Evolutionary conservation across 2,797 vertebrate species (phyloP).

Genomic region (Hephaestus fuliginosus): DNA sequence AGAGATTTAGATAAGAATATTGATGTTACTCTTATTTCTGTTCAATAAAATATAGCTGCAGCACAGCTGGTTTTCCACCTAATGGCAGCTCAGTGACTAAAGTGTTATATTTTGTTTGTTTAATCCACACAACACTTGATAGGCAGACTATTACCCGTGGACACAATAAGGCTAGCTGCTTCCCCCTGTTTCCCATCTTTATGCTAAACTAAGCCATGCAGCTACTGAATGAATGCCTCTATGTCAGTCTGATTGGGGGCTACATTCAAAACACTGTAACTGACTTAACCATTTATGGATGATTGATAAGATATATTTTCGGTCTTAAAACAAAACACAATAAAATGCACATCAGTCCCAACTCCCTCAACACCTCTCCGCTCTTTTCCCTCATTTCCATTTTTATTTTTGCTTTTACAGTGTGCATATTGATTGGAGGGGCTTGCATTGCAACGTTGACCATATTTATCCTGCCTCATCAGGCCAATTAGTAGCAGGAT

Average conservation of each 20-base stretch:
- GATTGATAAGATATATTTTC: constrained; percentile 6
- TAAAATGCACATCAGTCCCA: background rate
- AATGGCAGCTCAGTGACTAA: background rate
- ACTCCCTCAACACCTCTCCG: background rate
- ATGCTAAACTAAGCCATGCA: background rate
- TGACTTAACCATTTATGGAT: constrained; percentile 8
- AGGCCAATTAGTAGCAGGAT: constrained; percentile 80
- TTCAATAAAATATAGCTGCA: too few relatives aligned
- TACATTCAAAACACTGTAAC: background rate
- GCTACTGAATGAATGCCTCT: background rate
- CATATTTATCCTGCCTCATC: constrained; percentile 81
- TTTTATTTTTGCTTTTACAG: constrained; percentile 5
- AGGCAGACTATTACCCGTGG: background rate
- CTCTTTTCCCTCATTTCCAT: background rate
- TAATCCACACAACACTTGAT: background rate
- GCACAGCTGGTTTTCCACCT: background rate
- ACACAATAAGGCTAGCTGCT: background rate
- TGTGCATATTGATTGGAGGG: constrained; percentile 48
- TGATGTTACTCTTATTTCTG: background rate
- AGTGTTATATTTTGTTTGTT: background rate
- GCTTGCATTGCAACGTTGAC: constrained; percentile 56
- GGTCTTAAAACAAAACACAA: background rate
- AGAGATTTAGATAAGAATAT: background rate
- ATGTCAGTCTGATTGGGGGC: background rate
- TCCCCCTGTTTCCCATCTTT: background rate